Conservation (phyloP, 1,140 invertebrate genomes). For the Drosophila novamexicana region DNA sequence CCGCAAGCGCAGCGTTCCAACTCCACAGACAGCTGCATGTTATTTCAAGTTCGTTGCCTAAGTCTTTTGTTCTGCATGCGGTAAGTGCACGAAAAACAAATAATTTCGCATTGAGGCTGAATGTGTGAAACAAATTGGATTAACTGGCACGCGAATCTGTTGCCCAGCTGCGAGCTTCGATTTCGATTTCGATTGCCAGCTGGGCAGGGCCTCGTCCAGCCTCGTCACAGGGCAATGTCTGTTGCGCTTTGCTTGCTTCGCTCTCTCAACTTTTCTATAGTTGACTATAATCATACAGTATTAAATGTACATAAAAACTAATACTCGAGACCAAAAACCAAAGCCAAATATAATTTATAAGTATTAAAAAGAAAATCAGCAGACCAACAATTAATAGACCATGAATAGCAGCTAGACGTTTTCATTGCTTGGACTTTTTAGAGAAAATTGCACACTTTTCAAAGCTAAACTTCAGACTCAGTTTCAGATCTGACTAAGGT, state of each 20-base stretch:
- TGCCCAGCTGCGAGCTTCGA: neutral
- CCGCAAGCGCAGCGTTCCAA: constrained; percentile 64
- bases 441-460: constrained; percentile 7
- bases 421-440: constrained; percentile 4
- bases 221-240: constrained; percentile 12
- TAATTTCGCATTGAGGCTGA: neutral
- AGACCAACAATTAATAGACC: constrained; percentile 70
- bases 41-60: constrained; percentile 71
- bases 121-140: constrained; percentile 28
- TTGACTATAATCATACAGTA: constrained; percentile 23
- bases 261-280: neutral
- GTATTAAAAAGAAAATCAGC: constrained; percentile 62
- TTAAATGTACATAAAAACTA: constrained; percentile 21
- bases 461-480: constrained; percentile 5
- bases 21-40: constrained; percentile 21
- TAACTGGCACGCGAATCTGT: neutral
- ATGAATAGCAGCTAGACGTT: constrained; percentile 66
- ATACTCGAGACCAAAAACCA: constrained; percentile 3
- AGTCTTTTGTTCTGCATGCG: constrained; percentile 71
- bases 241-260: constrained; percentile 6
- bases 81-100: constrained; percentile 25
- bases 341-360: constrained; percentile 14
- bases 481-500: constrained; percentile 1
- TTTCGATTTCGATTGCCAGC: constrained; percentile 30
- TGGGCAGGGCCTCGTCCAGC: neutral